Evolutionary conservation across 2,797 vertebrate species (phyloP).

Genomic region (Agapornis canus): DNA sequence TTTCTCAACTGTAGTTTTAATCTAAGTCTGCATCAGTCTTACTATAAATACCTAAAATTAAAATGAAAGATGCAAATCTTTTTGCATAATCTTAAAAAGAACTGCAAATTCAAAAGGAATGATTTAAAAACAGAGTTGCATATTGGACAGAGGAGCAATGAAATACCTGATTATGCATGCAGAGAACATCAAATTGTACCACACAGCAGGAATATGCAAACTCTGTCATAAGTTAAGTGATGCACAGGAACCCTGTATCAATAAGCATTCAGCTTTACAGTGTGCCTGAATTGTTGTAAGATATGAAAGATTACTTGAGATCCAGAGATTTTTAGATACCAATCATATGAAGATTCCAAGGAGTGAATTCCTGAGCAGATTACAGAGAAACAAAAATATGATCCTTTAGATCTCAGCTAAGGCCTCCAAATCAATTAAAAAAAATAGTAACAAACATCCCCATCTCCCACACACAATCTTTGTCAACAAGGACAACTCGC

Average conservation of each 20-base stretch:
- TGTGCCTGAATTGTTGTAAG: fast-evolving
- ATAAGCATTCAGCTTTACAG: background rate
- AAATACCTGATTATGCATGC: background rate
- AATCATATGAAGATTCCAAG: background rate
- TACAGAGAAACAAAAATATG: background rate
- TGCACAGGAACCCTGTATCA: background rate
- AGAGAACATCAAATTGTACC: background rate
- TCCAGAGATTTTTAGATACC: background rate
- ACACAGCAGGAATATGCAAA: background rate
- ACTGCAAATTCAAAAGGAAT: background rate
- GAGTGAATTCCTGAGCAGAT: fast-evolving
- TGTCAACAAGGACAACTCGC: background rate
- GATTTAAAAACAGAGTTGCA: background rate
- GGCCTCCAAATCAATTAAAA: background rate
- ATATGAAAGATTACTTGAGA: fast-evolving
- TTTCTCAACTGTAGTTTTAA: background rate
- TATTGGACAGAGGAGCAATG: background rate
- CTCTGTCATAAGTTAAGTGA: background rate
- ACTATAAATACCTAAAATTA: background rate
- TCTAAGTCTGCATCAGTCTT: background rate
- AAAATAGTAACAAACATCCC: background rate
- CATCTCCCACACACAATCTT: background rate
- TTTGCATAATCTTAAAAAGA: background rate
- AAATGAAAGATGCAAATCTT: background rate
- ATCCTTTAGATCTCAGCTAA: background rate